Evolutionary conservation across 1,140 invertebrate species (phyloP).

Genomic region (Lasioglossum baleicum): DNA sequence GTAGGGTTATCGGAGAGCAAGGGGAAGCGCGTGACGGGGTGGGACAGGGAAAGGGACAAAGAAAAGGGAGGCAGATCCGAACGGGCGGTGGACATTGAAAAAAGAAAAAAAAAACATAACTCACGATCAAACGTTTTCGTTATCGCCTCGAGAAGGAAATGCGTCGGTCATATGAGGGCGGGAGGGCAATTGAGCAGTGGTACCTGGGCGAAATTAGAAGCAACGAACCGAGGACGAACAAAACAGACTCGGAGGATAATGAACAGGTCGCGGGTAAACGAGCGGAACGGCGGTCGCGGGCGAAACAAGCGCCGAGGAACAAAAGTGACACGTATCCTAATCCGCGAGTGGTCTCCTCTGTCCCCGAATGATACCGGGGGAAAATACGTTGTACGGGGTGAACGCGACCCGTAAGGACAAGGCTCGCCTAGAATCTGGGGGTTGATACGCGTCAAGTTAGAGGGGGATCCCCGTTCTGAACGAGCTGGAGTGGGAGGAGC

Average conservation of each 20-base stretch:
- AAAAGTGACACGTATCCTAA: background rate
- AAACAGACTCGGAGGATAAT: too few species aligned
- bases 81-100: background rate
- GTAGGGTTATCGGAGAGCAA: conserved; percentile 37
- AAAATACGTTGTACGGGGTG: background rate
- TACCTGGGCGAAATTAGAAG: too few species aligned
- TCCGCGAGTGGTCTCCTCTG: background rate
- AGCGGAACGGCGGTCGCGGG: too few species aligned
- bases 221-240: too few species aligned
- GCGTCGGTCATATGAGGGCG: too few species aligned
- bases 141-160: too few species aligned
- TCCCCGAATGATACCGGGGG: background rate
- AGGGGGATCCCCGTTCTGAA: background rate
- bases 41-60: conserved; percentile 19
- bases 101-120: too few species aligned
- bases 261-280: too few species aligned
- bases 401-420: conserved; percentile 13
- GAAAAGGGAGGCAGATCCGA: background rate
- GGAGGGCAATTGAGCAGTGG: too few species aligned
- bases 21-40: conserved; percentile 6
- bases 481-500: conserved; percentile 22
- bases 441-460: conserved; percentile 18
- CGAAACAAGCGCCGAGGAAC: too few species aligned
- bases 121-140: too few species aligned
- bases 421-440: conserved; percentile 19